These are phyloP conservation scores for Drosophila nr. medialis DNA, from an alignment of 2,888 invertebrate genomes.

Conservation along the genomic window DNA sequence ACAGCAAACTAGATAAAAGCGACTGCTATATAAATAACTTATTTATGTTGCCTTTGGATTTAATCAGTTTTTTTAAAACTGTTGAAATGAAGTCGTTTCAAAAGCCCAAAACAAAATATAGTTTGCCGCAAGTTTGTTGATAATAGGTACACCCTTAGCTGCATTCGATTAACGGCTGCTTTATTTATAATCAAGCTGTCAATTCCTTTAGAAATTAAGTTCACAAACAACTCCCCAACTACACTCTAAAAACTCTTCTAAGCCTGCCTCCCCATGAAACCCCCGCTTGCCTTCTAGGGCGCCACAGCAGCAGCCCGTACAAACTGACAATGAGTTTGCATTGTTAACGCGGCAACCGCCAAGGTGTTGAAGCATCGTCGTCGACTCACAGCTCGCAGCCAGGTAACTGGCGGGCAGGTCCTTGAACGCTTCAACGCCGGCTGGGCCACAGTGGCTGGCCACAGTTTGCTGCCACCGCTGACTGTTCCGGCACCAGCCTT, in stretches of 20 bases:
- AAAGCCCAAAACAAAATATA: not conserved
- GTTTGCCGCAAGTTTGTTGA: not conserved
- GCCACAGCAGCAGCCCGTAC: conserved; percentile 16
- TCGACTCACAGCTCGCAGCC: conserved; percentile 27
- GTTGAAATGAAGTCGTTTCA: not conserved
- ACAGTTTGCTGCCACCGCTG: conserved; percentile 31
- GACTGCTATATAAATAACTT: not conserved
- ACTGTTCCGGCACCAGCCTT: conserved; percentile 43
- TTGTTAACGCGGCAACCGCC: conserved; percentile 68
- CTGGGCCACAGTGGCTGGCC: conserved; percentile 28
- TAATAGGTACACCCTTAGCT: conserved; percentile 4
- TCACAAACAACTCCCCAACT: conserved; percentile 12
- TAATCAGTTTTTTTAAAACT: not conserved
- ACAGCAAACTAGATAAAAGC: not conserved
- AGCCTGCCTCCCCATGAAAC: not conserved
- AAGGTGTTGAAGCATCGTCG: conserved; percentile 59
- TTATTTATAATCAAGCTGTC: conserved; percentile 22
- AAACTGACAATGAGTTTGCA: conserved; percentile 79
- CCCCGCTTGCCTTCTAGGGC: not conserved
- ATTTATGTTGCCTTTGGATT: not conserved
- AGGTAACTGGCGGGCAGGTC: conserved; percentile 54
- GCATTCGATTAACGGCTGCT: conserved; percentile 8
- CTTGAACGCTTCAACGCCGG: conserved; percentile 72
- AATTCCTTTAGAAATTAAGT: conserved; percentile 24
- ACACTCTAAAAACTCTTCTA: not conserved